Conservation (phyloP, 2,797 vertebrate species). For the Neopelma chrysocephalum region DNA sequence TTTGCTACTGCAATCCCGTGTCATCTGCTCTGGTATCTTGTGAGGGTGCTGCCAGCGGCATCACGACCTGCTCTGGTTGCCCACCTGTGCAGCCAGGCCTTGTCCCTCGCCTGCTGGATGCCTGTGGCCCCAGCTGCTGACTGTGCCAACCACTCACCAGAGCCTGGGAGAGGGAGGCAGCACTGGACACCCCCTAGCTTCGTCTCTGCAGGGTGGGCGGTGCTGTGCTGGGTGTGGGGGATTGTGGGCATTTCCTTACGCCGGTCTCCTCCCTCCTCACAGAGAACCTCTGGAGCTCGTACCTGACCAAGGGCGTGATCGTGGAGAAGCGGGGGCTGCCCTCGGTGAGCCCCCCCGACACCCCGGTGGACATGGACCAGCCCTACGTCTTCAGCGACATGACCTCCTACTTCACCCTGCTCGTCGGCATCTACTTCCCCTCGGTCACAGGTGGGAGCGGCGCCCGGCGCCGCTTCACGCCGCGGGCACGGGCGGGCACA, state of each 20-base stretch:
- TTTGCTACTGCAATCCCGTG: conserved; percentile 45
- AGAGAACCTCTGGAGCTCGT: conserved; percentile 93
- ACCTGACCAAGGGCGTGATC: conserved; percentile 87
- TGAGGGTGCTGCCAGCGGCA: neutral
- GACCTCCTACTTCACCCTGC: conserved; percentile 93
- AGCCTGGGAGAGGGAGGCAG: neutral
- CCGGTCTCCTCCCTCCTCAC: neutral
- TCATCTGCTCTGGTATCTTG: conserved; percentile 35
- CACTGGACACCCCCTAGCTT: rapidly evolving
- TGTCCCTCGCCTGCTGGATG: rapidly evolving
- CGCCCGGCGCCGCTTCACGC: neutral
- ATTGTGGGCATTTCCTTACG: neutral
- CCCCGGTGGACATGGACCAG: conserved; percentile 81
- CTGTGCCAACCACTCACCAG: neutral
- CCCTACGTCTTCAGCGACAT: conserved; percentile 94
- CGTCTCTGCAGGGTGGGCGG: rapidly evolving
- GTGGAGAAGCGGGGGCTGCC: conserved; percentile 78
- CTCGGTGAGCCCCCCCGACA: conserved; percentile 72
- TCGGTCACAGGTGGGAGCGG: conserved; percentile 90
- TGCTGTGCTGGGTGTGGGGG: rapidly evolving
- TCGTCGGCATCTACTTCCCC: conserved; percentile 98
- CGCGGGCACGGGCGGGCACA: neutral
- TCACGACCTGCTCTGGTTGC: neutral
- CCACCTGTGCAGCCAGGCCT: neutral
- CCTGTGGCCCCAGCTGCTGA: neutral